phyloP scores from a whole-genome alignment of 2,888 invertebrate species.

The Leucophora obtusa region DNA sequence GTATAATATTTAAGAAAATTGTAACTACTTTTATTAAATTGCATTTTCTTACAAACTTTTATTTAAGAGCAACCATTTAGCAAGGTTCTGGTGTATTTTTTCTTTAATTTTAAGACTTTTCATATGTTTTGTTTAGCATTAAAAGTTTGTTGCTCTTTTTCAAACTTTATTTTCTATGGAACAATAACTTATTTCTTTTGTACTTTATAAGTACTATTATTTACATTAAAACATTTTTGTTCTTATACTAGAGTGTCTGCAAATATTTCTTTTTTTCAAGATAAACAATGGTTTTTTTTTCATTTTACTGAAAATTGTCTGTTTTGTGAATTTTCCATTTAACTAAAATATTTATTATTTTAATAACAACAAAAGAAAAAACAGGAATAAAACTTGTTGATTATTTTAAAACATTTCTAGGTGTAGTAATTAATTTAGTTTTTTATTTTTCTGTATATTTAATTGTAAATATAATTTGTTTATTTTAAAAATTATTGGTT shows the following conservation, averaged over 20 bases:
- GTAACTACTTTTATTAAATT: too few relatives aligned
- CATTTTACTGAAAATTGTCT: not conserved
- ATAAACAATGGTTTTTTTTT: constrained; percentile 40
- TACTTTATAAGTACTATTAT: constrained; percentile 8
- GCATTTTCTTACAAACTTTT: too few relatives aligned
- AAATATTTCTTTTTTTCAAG: not conserved
- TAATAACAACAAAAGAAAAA: constrained; percentile 5
- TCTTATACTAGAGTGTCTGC: constrained; percentile 14
- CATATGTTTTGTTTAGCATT: not conserved
- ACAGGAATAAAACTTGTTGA: constrained; percentile 19
- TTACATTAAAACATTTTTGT: not conserved
- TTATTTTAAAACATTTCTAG: not conserved
- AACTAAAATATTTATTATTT: constrained; percentile 55
- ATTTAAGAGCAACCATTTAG: too few relatives aligned
- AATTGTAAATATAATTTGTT: not conserved
- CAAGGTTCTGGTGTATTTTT: too few relatives aligned
- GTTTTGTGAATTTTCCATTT: constrained; percentile 35
- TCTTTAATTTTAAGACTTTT: not conserved
- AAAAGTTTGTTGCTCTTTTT: not conserved
- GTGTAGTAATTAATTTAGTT: not conserved
- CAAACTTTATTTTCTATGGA: not conserved
- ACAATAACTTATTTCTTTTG: constrained; percentile 3
- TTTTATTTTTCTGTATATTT: constrained; percentile 7
- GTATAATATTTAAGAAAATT: too few relatives aligned
- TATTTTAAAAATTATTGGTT: not conserved